Evolutionary conservation across 2,113 vertebrate genomes (phyloP), one percentile per base, ranked within the genome.

Genomic region (Odocoileus virginianus): DNA sequence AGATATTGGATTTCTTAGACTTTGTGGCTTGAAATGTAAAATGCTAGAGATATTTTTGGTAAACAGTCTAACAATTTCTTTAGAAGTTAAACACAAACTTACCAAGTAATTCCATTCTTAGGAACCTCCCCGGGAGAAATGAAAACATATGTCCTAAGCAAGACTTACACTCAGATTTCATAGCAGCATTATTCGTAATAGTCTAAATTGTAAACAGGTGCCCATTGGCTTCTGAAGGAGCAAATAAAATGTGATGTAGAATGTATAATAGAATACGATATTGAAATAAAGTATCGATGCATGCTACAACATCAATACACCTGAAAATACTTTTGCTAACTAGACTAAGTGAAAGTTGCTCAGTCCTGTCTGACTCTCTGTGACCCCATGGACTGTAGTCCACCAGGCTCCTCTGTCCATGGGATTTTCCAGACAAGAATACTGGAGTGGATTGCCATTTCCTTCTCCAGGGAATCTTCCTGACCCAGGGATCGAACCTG

Each of bases 371-470:
- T 71, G 11, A 6, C n/a, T 40, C n/a, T 23, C n/a, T 71, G n/a
- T 0, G 5, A 40, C 67, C 19, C 19, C 10, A 23, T 6, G 67
- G 67, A 23, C n/a, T 36, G 2, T 71, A 23, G 67, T 10, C n/a
- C n/a, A 71, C n/a, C n/a, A 71, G 0, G 0, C 5, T 71, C 67
- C n/a, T 40, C 10, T 40, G 11, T 71, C n/a, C 11, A 0, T 71
- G 5, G n/a, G 10, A 40, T 71, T 71, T 71, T 71, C 67, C n/a
- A 23, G 10, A 71, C 19, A 71, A 36, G 67, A 40, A 21, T 71
- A 23, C 67, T 71, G 19, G 19, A 40, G 17, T 23, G n/a, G 67
- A 21, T 6, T 71, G 19, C 19, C 10, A 23, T 23, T 23, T 71
- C n/a, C 19, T 71, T 71, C 67, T 71, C n/a, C 67, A 71, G n/a